A percentile compares a stretch with the other conserved stretches of the same genome.
phyloP scores from a whole-genome alignment of 2,113 vertebrate species.

The Physeter macrocephalus region DNA sequence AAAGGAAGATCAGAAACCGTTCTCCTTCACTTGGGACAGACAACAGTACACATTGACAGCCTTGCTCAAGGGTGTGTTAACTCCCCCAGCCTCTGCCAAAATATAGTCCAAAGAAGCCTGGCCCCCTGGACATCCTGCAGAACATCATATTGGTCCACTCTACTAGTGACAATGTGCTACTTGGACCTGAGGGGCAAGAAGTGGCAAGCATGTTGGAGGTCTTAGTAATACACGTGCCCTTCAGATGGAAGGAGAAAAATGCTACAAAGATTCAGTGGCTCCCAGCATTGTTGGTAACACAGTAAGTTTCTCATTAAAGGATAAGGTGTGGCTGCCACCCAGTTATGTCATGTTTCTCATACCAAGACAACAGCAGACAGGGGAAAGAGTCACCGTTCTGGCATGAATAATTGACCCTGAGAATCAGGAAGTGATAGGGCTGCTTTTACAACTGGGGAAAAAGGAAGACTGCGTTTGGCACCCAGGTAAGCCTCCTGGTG shows the following conservation, averaged over 20 bases:
- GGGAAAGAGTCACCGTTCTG: background rate
- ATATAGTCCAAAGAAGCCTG: background rate
- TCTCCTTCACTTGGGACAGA: background rate
- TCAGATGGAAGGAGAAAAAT: background rate
- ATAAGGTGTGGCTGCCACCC: background rate
- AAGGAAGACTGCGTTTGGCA: background rate
- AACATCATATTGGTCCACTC: background rate
- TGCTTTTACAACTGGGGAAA: background rate
- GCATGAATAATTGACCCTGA: background rate
- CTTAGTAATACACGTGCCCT: background rate
- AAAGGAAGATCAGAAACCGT: background rate
- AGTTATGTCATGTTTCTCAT: background rate
- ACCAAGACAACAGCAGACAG: background rate
- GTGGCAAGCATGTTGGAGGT: background rate
- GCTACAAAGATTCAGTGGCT: background rate
- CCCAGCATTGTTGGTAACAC: background rate
- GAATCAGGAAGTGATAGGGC: background rate
- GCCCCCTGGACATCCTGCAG: background rate
- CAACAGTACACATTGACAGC: background rate
- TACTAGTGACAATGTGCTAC: background rate
- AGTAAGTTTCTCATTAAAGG: background rate
- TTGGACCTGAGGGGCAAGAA: background rate
- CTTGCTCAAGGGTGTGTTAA: background rate
- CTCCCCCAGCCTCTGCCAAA: background rate
- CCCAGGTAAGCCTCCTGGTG: background rate